Percentiles rank a stretch among this genome's conserved stretches.
These are phyloP conservation scores for Yoshiicerus persimilis DNA, from an alignment of 1,140 invertebrate species.

Conservation along the genomic window DNA sequence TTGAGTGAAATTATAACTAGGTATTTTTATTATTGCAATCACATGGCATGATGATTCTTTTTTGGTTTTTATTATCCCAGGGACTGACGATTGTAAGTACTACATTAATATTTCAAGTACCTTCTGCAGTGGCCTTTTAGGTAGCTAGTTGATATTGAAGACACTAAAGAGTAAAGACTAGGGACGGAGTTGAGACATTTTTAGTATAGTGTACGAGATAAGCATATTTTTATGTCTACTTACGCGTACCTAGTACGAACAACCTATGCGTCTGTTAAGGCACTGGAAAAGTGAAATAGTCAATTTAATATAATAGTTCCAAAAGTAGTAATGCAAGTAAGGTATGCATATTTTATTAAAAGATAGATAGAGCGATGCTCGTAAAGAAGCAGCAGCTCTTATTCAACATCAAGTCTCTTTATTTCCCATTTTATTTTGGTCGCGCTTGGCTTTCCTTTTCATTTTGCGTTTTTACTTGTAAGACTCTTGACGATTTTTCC, in stretches of 20 bases:
- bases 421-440: slow-evolving; percentile 16
- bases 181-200: background rate
- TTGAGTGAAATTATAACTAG: background rate
- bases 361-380: background rate
- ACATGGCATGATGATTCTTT: background rate
- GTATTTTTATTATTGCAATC: background rate
- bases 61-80: background rate
- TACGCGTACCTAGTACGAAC: too few species aligned
- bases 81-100: background rate
- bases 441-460: slow-evolving; percentile 7
- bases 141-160: background rate
- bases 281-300: background rate
- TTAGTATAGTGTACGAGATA: background rate
- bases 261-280: background rate
- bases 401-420: slow-evolving; percentile 13
- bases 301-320: background rate
- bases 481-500: slow-evolving; percentile 7
- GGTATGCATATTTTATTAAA: slow-evolving; percentile 10
- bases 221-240: background rate
- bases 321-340: background rate
- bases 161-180: too few species aligned
- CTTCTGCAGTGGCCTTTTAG: background rate
- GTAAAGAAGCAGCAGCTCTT: background rate
- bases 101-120: background rate
- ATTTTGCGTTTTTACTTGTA: slow-evolving; percentile 1